Conservation (phyloP, 2,797 vertebrate species). For the Eurystomus glaucurus region DNA sequence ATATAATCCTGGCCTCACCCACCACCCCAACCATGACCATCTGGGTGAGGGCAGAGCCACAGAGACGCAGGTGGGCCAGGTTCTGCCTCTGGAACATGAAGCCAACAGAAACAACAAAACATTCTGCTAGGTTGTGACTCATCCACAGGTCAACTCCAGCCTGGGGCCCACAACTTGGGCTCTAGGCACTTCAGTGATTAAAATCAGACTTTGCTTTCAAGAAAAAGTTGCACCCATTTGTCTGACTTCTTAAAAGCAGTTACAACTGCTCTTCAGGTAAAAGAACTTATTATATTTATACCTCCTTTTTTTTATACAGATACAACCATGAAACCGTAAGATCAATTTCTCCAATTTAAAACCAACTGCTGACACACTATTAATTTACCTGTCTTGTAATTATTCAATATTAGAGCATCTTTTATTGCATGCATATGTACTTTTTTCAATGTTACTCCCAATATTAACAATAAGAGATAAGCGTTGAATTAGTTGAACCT, state of each 20-base stretch:
- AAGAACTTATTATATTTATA: background rate
- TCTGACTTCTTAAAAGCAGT: background rate
- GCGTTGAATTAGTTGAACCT: background rate
- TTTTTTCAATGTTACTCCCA: background rate
- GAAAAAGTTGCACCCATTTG: background rate
- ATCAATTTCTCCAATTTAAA: background rate
- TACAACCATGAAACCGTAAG: background rate
- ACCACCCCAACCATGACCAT: too few species aligned
- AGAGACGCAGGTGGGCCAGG: too few species aligned
- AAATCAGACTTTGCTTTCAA: background rate
- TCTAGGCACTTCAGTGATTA: too few species aligned
- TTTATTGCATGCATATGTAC: background rate
- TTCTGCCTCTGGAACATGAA: too few species aligned
- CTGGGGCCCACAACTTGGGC: too few species aligned
- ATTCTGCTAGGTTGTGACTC: too few species aligned
- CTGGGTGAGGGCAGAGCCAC: too few species aligned
- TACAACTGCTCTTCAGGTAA: background rate
- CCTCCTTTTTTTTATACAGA: background rate
- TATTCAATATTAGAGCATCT: background rate
- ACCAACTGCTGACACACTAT: background rate
- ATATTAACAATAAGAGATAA: background rate
- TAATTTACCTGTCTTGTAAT: background rate
- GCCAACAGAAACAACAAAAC: too few species aligned
- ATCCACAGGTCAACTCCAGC: too few species aligned
- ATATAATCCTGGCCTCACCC: too few species aligned